Base-by-base conservation (phyloP, 2,113 vertebrate species). In the Galemys pyrenaicus region DNA sequence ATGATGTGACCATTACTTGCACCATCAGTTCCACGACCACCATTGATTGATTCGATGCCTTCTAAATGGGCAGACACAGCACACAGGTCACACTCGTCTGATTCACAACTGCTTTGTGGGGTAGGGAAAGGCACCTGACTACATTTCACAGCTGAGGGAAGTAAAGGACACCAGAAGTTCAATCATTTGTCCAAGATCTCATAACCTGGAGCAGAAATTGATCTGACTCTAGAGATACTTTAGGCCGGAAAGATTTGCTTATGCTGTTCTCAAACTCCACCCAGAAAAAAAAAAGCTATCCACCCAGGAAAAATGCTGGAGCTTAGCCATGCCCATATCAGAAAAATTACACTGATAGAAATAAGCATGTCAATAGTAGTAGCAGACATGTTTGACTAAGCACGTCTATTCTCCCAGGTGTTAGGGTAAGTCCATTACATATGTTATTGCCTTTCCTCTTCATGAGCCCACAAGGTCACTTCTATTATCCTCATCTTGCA, bases 401-500 rank as follows among this genome's bases (percentile, higher is more conserved):
- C 62, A 73, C 32, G 68, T 91, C 24, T 65, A 30, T 30, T 44
- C 68, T 81, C 30, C 60, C 77, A 73, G 81, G 15, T 32, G 19
- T 49, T 46, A 24, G 58, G 64, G n/a, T 87, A 84, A 93, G 30
- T 73, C 35, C 46, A 68, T 79, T 87, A 73, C 3, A 51, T 35
- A 70, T 24, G 90, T 82, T 58, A 92, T 17, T 92, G 58, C 9
- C 71, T 95, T 92, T 96, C 64, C 74, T 64, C 46, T 37, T 82
- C 74, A 80, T 22, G 84, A 96, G 12, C 9, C 37, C 70, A 12
- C 80, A 51, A 92, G 37, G 41, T 80, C 10, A 5, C 30, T 71
- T 87, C 46, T 79, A 65, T 87, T 92, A 84, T 26, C 26, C 68
- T 62, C 91, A 85, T 81, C 35, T 92, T 75, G 75, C 51, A 88